Evolutionary conservation across 2,113 vertebrate species (phyloP), one percentile per base, ranked within the genome.

Genomic region (Ceyx melanurus): DNA sequence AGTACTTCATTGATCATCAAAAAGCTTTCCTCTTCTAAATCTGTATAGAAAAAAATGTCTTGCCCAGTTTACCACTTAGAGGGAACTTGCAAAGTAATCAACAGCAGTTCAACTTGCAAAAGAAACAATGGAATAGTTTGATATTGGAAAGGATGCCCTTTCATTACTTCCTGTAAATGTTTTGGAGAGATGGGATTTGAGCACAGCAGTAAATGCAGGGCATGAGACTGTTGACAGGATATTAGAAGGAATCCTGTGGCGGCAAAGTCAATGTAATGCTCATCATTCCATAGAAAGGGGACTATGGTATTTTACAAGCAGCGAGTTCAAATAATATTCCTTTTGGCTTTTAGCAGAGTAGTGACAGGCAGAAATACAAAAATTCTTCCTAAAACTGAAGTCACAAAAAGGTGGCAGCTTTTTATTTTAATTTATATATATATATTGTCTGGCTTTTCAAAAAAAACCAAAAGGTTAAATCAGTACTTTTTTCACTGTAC

Each of bases 211-310:
- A 79, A 83, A 93, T 20, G 37, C 54, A 71, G 20, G 53, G 62
- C 65, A 65, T 4, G 11, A 60, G 72, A 48, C n/a, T 62, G 61
- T 13, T 92, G 87, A 90, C 21, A 46, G 88, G 68, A 67, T 86
- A 86, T 64, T 80, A 96, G 92, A 93, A 92, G 66, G 88, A 70
- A 86, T 72, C 81, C 84, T 84, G 53, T 45, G 78, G 88, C 37
- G 89, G 94, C 51, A 78, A 71, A 93, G 90, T 77, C 89, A 90
- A 45, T 26, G 62, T 33, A 80, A 83, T 86, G 94, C 93, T 92
- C 82, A 75, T 86, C 86, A 46, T 82, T 45, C 46, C 51, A 71
- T 2, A 91, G 88, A 87, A 88, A 88, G 19, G 85, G 58, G 86
- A 5, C 64, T 42, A 60, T 25, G 29, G 15, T 50, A 67, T 77